Percentiles rank a stretch among this genome's conserved stretches.
Conservation (phyloP, 1,140 invertebrate species). For the Lordiphosa stackelbergi region DNA sequence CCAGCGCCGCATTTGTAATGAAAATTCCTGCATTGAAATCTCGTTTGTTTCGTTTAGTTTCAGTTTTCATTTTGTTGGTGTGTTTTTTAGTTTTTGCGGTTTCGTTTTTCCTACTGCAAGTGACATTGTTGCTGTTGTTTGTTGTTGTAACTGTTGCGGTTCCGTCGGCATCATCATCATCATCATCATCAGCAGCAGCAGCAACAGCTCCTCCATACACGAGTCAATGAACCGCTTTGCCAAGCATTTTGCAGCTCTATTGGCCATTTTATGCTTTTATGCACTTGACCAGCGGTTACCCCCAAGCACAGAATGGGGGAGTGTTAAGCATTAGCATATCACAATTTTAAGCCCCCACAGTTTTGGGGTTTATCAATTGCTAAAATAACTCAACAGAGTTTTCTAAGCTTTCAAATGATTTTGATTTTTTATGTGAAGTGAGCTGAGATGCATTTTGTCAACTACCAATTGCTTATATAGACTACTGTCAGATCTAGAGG, state of each 20-base stretch:
- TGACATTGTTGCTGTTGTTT: conserved; percentile 28
- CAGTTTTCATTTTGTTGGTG: conserved; percentile 23
- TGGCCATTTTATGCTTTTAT: conserved; percentile 16
- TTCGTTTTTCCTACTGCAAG: conserved; percentile 32
- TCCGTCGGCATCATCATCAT: conserved; percentile 16
- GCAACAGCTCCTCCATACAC: neutral
- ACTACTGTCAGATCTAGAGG: too few species aligned
- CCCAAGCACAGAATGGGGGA: neutral
- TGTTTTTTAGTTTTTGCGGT: conserved; percentile 17
- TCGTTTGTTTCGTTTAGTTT: conserved; percentile 57
- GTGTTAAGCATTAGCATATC: conserved; percentile 3
- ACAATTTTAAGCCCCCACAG: conserved; percentile 13
- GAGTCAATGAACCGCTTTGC: conserved; percentile 43
- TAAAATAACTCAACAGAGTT: too few species aligned
- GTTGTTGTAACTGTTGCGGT: conserved; percentile 56
- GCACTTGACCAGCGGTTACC: conserved; percentile 24
- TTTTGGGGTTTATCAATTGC: too few species aligned
- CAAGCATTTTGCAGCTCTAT: conserved; percentile 32
- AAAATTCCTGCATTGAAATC: conserved; percentile 71
- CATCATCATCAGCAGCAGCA: too few species aligned
- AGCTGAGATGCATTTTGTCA: too few species aligned
- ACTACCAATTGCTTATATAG: too few species aligned
- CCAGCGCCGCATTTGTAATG: conserved; percentile 65
- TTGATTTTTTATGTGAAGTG: too few species aligned
- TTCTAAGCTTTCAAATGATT: too few species aligned